Conservation (phyloP, 2,113 vertebrate species). For the Tapirus terrestris region DNA sequence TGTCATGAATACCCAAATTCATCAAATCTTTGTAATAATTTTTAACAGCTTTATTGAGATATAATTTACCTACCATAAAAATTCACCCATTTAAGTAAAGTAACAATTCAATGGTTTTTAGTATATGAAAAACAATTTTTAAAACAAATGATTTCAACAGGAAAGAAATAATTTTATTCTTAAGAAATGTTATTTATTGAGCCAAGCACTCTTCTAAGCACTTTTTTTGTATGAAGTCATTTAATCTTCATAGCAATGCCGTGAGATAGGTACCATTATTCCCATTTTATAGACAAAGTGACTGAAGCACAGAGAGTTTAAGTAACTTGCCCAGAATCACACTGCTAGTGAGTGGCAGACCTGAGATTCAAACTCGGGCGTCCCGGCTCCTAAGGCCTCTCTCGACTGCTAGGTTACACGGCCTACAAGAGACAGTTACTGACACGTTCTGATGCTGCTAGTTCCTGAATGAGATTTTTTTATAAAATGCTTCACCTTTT, state of each 20-base stretch:
- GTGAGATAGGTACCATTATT: background rate
- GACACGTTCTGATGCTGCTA: background rate
- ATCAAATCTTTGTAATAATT: background rate
- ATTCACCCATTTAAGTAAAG: background rate
- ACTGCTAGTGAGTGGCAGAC: background rate
- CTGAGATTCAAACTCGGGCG: background rate
- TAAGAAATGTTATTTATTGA: background rate
- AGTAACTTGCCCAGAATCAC: background rate
- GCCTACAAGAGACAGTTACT: background rate
- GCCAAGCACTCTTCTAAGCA: background rate
- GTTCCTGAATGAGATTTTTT: background rate
- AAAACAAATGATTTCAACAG: background rate
- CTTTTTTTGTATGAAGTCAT: background rate
- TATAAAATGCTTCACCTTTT: background rate
- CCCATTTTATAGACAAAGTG: background rate
- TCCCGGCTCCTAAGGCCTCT: background rate
- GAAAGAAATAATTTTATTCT: slow-evolving; percentile 16
- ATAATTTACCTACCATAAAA: background rate
- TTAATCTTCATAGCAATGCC: background rate
- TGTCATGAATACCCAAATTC: background rate
- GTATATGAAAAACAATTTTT: slow-evolving; percentile 1
- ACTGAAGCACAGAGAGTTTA: background rate
- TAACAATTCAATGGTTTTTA: background rate
- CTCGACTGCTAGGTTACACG: background rate
- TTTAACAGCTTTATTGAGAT: slow-evolving; percentile 24